These are phyloP conservation scores for Dasysyrphus albostriatus DNA, from an alignment of 2,888 invertebrate genomes.

Conservation along the genomic window DNA sequence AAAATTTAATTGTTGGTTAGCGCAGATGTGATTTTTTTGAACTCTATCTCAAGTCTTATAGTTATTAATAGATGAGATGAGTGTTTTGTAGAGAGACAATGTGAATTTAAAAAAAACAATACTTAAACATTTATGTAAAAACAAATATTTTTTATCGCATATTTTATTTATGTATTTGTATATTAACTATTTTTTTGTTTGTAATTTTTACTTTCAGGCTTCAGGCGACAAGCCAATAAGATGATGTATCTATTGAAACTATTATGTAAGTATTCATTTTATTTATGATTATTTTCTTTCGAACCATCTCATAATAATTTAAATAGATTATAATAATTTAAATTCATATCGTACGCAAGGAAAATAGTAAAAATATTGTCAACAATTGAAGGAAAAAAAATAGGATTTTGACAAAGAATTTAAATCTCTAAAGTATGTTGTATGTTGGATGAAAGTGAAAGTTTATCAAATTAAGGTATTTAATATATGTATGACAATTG, in stretches of 20 bases:
- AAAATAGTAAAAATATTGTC: too few relatives aligned
- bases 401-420: too few relatives aligned
- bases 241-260: constrained; percentile 50
- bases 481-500: too few relatives aligned
- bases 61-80: background rate
- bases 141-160: background rate
- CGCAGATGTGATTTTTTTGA: constrained; percentile 11
- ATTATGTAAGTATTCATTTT: constrained; percentile 49
- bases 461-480: too few relatives aligned
- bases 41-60: constrained; percentile 2
- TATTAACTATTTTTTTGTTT: constrained; percentile 12
- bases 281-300: too few relatives aligned
- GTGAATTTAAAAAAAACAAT: background rate
- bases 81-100: background rate
- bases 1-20: constrained; percentile 33
- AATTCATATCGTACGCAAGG: too few relatives aligned
- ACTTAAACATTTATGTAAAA: background rate
- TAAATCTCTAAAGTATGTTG: too few relatives aligned
- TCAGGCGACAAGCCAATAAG: constrained; percentile 8
- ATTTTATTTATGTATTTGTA: constrained; percentile 3
- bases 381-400: too few relatives aligned
- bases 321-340: too few relatives aligned
- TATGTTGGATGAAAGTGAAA: too few relatives aligned
- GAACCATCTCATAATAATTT: too few relatives aligned
- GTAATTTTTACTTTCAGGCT: constrained; percentile 32